Percentiles rank a stretch among this genome's conserved stretches.
Conservation (phyloP, 1,140 invertebrate species). For the Pachyrhynchus sulphureomaculatus region DNA sequence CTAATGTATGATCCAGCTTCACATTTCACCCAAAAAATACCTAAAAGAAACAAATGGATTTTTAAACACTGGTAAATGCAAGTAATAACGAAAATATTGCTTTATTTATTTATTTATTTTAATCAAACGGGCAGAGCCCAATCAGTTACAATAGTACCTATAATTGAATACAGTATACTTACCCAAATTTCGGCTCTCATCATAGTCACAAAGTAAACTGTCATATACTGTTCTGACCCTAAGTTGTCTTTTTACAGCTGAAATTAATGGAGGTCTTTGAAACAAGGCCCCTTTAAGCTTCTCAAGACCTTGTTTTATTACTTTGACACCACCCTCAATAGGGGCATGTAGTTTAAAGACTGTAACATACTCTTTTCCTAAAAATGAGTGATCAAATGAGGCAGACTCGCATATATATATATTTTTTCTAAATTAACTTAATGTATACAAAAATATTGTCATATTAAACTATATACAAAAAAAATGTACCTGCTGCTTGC, state of each 20-base stretch:
- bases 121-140: no score
- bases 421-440: no score
- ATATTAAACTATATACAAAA: background rate
- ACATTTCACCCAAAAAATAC: constrained; percentile 95
- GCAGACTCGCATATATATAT: no score
- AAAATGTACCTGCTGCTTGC: constrained; percentile 83
- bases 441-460: no score
- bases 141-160: background rate
- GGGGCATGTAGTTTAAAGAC: constrained; percentile 93
- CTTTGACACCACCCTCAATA: constrained; percentile 77
- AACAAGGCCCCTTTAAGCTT: constrained; percentile 91
- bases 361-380: constrained; percentile 91
- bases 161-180: constrained; percentile 54
- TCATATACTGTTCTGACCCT: constrained; percentile 96
- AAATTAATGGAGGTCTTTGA: constrained; percentile 95
- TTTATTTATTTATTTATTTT: constrained; percentile 66
- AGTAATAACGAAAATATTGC: background rate
- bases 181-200: constrained; percentile 71
- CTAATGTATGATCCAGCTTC: constrained; percentile 98
- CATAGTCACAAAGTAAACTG: constrained; percentile 91
- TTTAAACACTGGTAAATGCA: background rate
- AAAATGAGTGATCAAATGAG: no score
- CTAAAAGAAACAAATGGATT: constrained; percentile 50
- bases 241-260: constrained; percentile 95
- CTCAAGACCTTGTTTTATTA: constrained; percentile 82